Evolutionary conservation across 2,797 vertebrate species (phyloP), one percentile per base, ranked within the genome.

Genomic region (Sebastes steindachneri): DNA sequence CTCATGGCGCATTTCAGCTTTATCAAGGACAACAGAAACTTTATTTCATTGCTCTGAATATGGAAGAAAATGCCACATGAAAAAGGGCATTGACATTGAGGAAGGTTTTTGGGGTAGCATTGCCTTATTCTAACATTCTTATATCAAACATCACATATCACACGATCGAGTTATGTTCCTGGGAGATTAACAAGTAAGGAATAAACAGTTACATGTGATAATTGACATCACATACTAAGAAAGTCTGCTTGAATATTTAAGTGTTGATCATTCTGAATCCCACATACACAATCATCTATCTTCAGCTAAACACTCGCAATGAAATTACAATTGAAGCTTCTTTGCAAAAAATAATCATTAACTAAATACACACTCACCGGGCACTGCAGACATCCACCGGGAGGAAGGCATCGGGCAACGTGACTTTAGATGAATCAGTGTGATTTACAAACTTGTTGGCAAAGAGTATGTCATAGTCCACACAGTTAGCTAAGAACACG

Each of bases 401-500:
- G 74, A 99, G 92, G 87, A 99, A 97, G 53, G 98, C 98, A 17
- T 99, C 98, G n/a, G 98, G 98, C 81, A 99, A 93, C 8, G 97
- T 99, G 92, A 99, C 98, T 93, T 99, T 99, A 83, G 97, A 95
- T 0, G 97, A 97, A 90, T 98, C 97, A 1, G 96, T 99, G 92
- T 98, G 97, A 95, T 99, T 98, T 89, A 99, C 97, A 77, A 97
- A 96, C 96, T 99, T 99, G 96, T 99, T 99, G 91, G 98, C 98
- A 94, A 99, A 99, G 54, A 99, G 97, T 89, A 99, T 98, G 87
- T 99, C 98, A 2, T 99, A 99, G 93, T 99, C 98, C 76, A 99
- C 98, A n/a, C 99, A 99, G 95, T 99, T 99, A 69, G 98, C 97
- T 25, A 99, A 96, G 92, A 99, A 99, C 6, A 99, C 97, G 3